A percentile compares a stretch with the other conserved stretches of the same genome.
Conservation (phyloP, 2,888 invertebrate genomes). For the Cheiracanthium punctorium region DNA sequence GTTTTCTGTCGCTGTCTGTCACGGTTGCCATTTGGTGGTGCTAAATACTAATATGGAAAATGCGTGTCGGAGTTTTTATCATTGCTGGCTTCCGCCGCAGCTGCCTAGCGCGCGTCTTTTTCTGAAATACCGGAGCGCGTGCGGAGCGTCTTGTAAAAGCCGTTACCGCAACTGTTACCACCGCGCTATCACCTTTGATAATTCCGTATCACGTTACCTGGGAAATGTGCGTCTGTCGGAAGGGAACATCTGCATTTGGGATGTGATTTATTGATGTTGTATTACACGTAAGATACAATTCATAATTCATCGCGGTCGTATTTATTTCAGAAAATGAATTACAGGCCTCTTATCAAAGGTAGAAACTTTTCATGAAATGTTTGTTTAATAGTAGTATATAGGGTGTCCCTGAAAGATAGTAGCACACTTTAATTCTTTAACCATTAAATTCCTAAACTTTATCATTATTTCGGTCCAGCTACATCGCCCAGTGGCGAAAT, state of each 20-base stretch:
- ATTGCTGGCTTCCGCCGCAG: not conserved
- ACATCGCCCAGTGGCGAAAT: no score
- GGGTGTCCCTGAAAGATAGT: no score
- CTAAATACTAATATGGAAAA: conserved; percentile 58
- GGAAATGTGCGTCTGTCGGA: not conserved
- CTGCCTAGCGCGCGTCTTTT: conserved; percentile 3
- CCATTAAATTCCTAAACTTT: no score
- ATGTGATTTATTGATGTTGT: not conserved
- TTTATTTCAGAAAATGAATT: no score
- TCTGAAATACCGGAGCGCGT: not conserved
- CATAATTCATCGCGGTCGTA: no score
- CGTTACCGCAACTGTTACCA: conserved; percentile 1
- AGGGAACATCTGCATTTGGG: not conserved
- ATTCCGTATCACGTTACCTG: not conserved
- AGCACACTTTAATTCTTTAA: no score
- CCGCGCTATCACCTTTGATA: not conserved
- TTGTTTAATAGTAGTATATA: no score
- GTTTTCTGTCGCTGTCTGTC: conserved; percentile 60
- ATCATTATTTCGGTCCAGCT: no score
- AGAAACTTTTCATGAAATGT: no score
- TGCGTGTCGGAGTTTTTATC: conserved; percentile 40
- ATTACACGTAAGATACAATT: not conserved
- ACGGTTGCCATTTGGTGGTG: conserved; percentile 32
- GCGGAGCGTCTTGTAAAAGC: not conserved
- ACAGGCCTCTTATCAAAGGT: no score